Percentiles rank a stretch among this genome's conserved stretches.
Evolutionary conservation across 2,113 vertebrate genomes (phyloP).

Genomic region (Egretta garzetta): DNA sequence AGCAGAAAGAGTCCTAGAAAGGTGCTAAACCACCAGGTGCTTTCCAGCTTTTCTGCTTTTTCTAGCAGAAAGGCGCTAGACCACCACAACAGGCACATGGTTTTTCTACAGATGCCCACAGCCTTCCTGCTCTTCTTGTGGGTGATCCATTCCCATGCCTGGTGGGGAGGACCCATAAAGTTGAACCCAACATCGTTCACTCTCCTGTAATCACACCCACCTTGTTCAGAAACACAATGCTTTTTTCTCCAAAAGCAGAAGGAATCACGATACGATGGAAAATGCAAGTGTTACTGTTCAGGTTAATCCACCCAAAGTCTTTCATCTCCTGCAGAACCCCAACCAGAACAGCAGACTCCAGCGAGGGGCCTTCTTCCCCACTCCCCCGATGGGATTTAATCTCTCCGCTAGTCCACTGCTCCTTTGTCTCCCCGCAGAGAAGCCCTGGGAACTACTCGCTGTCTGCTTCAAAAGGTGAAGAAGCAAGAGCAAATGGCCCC

Average conservation of each 20-base stretch:
- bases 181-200: background rate
- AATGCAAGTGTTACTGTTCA: background rate
- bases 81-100: rapidly evolving
- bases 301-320: background rate
- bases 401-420: background rate
- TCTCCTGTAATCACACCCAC: background rate
- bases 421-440: background rate
- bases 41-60: no score
- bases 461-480: background rate
- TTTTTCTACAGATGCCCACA: background rate
- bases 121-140: background rate
- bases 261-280: background rate
- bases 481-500: background rate
- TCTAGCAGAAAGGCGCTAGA: no score
- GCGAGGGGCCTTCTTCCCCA: background rate
- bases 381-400: background rate
- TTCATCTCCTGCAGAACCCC: background rate
- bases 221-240: rapidly evolving
- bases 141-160: background rate
- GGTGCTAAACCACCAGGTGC: no score
- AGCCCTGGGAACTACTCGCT: background rate
- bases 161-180: background rate
- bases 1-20: background rate
- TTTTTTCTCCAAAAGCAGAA: background rate
- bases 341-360: background rate